Base-by-base conservation (phyloP, 2,113 vertebrate species). In the Bos javanicus region DNA sequence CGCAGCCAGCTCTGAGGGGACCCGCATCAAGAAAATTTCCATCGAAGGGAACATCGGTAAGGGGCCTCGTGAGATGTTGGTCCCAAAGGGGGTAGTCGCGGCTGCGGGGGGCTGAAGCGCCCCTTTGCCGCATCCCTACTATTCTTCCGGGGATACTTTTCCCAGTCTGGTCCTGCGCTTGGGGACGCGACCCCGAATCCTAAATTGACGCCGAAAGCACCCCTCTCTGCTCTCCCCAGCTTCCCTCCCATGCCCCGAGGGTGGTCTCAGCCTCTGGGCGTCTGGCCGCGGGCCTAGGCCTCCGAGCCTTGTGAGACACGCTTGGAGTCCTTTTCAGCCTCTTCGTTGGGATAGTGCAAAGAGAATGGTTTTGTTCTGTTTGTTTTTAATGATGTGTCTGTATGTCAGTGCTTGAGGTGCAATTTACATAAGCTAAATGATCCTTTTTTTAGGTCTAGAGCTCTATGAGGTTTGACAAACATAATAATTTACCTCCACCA, bases 41-140 rank as follows among this genome's bases (percentile, higher is more conserved):
- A 97, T 99, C 15, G 99, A 99, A 95, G 99, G 99, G 7, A 99
- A 99, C 50, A 99, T 99, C 54, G 99, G 99, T 99, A 96, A 99
- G 99, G 94, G 84, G 88, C 21, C 6, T 60, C 14, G 39, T 48
- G 48, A 17, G 5, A 15, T n/a, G 52, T 12, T 25, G 81, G 36
- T 25, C 13, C 62, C 36, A 2, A 6, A 3, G 83, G 36, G 14
- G 56, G 36, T 25, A 7, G 23, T 28, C 48, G 1, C 10, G 10
- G 71, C 8, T 39, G 93, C 30, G 3, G 56, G 16, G 16, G 7
- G 59, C 59, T 33, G 64, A 9, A 19, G 36, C 36, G 28, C 25
- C 17, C 8, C 0, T 43, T 71, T 33, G 9, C 95, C 7, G 14
- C 71, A 1, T 54, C 21, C 39, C 48, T 50, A 8, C 33, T 3